Evolutionary conservation across 1,140 invertebrate species (phyloP).

Genomic region (Papilio glaucus): DNA sequence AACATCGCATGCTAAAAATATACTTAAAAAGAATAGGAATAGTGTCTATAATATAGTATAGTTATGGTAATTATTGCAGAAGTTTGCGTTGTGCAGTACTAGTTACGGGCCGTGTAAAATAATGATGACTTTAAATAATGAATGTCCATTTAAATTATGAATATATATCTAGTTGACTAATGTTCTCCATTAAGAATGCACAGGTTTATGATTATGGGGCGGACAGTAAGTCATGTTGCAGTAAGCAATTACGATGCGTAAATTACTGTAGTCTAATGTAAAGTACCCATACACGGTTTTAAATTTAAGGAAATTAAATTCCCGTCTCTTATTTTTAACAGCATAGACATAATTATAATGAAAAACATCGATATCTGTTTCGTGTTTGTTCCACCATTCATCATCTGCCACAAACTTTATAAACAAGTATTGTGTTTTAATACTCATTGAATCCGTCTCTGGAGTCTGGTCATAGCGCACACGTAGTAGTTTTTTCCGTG

Average conservation of each 20-base stretch:
- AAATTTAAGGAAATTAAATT: not conserved
- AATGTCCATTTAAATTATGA: not conserved
- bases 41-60: no score
- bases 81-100: not conserved
- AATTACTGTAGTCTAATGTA: not conserved
- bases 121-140: not conserved
- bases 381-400: no score
- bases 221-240: not conserved
- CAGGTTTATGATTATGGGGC: not conserved
- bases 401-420: no score
- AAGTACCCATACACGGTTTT: not conserved
- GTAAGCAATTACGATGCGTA: not conserved
- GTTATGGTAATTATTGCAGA: not conserved
- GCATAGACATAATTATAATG: not conserved
- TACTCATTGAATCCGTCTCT: no score
- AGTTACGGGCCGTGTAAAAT: not conserved
- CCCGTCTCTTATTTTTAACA: not conserved
- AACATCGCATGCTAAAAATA: no score
- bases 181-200: not conserved
- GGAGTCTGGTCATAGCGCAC: no score
- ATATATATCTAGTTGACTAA: slow-evolving; percentile 2
- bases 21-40: no score
- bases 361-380: no score
- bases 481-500: no score
- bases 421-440: no score